A percentile compares a stretch with the other conserved stretches of the same genome.
Conservation (phyloP, 2,113 vertebrate species). For the Halcyon malimbica region DNA sequence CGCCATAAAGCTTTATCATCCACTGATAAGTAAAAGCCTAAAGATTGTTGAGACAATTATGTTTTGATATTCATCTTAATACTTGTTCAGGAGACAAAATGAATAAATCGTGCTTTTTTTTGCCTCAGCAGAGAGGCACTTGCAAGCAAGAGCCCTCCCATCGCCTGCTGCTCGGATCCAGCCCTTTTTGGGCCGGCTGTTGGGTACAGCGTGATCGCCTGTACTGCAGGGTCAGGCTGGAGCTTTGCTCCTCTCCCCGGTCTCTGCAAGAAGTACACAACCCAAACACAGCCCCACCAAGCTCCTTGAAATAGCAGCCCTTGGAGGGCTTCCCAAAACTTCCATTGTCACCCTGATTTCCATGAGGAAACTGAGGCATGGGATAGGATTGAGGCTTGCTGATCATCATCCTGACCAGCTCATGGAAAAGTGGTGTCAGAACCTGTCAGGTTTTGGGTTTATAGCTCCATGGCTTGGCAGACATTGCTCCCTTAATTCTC, state of each 20-base stretch:
- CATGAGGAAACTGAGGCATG: not conserved
- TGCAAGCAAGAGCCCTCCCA: accelerated
- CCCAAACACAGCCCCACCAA: accelerated
- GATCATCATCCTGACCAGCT: not conserved
- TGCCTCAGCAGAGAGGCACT: not conserved
- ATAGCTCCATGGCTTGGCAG: not conserved
- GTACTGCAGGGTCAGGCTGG: not conserved
- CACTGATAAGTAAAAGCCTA: conserved; percentile 74
- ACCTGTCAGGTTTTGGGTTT: not conserved
- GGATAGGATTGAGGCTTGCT: not conserved
- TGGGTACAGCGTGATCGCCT: accelerated
- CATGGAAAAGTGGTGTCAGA: not conserved
- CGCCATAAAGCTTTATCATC: conserved; percentile 41
- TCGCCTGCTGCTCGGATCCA: accelerated
- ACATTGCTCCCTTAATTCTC: not conserved
- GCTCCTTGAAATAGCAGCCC: accelerated
- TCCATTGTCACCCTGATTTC: accelerated
- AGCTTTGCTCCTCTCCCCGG: not conserved
- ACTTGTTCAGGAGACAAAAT: conserved; percentile 51
- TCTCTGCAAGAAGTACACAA: not conserved
- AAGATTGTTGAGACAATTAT: conserved; percentile 71
- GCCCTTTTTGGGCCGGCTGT: not conserved
- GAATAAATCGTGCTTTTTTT: not conserved
- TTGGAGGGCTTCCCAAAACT: not conserved
- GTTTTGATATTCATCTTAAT: conserved; percentile 74